Base-by-base conservation (phyloP, 2,113 vertebrate genomes). In the Scytalopus superciliaris region DNA sequence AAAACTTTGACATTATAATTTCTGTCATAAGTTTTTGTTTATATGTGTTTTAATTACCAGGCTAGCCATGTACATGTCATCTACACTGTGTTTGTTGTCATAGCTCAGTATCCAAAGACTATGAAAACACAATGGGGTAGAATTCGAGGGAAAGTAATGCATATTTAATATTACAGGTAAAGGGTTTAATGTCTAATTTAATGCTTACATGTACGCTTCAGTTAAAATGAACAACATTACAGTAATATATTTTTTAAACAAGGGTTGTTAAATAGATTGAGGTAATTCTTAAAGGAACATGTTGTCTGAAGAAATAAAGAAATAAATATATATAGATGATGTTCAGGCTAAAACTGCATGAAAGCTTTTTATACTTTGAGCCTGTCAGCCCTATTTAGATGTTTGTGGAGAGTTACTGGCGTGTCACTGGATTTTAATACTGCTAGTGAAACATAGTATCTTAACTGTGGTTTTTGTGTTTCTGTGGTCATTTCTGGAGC, bases 21-120 rank as follows among this genome's bases (percentile, higher is more conserved):
- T 90, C 75, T 49, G 12, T 74, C 5, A 2, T 17, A 7, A 22
- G 0, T 10, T 52, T 82, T 66, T 47, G 49, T 35, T 57, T 37
- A 47, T 40, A 57, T 12, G 9, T 33, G 12, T 90, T 88, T 66
- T 84, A 40, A 56, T 83, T 79, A 49, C 28, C 2, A 28, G 44
- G 7, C 33, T 78, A 68, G n/a, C 24, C 22, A 62, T 0, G 0
- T 53, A 27, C 17, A 55, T 9, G 33, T 8, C 21, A 63, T 68
- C 21, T 45, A 18, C 62, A 57, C 31, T 57, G 17, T 40, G 4
- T 70, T 75, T 79, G 10, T 62, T 90, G 55, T n/a, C 7, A 40
- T 18, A 74, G 28, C 8, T 50, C 31, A 39, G 4, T 83, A 55
- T 69, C 27, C 40, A 31, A 75, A 87, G 37, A 31, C 37, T 73